phyloP scores from a whole-genome alignment of 2,888 invertebrate genomes.

The Melanostoma mellinum region DNA sequence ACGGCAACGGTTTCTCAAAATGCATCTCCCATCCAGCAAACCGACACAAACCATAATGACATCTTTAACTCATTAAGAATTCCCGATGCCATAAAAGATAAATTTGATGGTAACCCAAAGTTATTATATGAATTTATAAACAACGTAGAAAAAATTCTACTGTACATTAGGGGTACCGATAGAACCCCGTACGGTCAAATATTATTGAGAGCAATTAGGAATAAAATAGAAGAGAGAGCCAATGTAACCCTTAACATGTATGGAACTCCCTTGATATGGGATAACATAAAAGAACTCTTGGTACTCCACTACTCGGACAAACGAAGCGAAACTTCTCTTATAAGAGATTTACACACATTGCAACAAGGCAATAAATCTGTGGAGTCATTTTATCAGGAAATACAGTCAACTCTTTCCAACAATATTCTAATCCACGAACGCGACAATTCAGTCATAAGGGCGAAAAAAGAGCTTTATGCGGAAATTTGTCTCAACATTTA shows the following conservation, averaged over 20 bases:
- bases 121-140: too few species aligned
- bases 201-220: too few species aligned
- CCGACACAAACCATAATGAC: conserved; percentile 12
- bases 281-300: conserved; percentile 4
- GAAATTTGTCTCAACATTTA: conserved; percentile 74
- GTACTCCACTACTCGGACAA: conserved; percentile 5
- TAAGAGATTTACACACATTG: too few species aligned
- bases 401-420: conserved; percentile 67
- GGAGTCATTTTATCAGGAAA: conserved; percentile 69
- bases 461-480: conserved; percentile 66
- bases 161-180: too few species aligned
- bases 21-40: neutral
- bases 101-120: too few species aligned
- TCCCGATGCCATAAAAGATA: too few species aligned
- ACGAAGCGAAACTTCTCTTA: too few species aligned
- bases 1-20: neutral
- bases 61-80: conserved; percentile 40
- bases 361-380: conserved; percentile 49
- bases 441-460: conserved; percentile 63
- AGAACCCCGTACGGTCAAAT: too few species aligned
- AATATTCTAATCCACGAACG: conserved; percentile 70
- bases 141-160: too few species aligned
- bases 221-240: conserved; percentile 45
- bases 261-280: conserved; percentile 25
- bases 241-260: conserved; percentile 42